Conservation (phyloP, 2,797 vertebrate genomes). For the Neosalanx taihuensis region DNA sequence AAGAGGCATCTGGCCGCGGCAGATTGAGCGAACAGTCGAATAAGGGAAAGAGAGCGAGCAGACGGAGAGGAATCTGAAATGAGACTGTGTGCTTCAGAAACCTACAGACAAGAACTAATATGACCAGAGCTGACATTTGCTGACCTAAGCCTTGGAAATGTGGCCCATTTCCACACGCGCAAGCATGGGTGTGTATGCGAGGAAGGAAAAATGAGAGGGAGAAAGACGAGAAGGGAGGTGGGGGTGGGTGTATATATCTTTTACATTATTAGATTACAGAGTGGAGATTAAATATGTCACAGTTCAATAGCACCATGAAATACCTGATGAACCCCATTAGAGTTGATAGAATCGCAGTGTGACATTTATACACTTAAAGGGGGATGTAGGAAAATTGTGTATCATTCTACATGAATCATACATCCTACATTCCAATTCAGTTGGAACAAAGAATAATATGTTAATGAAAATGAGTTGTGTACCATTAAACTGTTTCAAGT, state of each 20-base stretch:
- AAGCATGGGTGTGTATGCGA: neutral
- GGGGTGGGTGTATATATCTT: neutral
- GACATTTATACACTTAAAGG: too few relatives aligned
- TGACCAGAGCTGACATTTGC: neutral
- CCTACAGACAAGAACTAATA: neutral
- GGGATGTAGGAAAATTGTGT: too few relatives aligned
- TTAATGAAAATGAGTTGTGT: too few relatives aligned
- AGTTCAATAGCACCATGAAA: slow-evolving; percentile 18
- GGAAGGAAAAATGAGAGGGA: slow-evolving; percentile 4
- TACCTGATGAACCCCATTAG: neutral
- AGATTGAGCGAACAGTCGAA: slow-evolving; percentile 44
- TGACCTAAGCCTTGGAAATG: neutral
- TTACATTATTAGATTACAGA: slow-evolving; percentile 21
- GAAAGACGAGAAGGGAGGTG: slow-evolving; percentile 5
- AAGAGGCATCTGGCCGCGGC: slow-evolving; percentile 56
- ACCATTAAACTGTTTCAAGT: too few relatives aligned
- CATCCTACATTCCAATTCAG: too few relatives aligned
- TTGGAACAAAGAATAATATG: too few relatives aligned
- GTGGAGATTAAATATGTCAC: slow-evolving; percentile 14
- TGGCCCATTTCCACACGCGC: neutral
- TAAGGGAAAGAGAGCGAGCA: slow-evolving; percentile 12
- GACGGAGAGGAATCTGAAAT: neutral
- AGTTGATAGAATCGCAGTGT: neutral
- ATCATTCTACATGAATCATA: too few relatives aligned
- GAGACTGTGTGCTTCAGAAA: neutral